Conservation (phyloP, 2,888 invertebrate species). For the Microctonus hyperodae region DNA sequence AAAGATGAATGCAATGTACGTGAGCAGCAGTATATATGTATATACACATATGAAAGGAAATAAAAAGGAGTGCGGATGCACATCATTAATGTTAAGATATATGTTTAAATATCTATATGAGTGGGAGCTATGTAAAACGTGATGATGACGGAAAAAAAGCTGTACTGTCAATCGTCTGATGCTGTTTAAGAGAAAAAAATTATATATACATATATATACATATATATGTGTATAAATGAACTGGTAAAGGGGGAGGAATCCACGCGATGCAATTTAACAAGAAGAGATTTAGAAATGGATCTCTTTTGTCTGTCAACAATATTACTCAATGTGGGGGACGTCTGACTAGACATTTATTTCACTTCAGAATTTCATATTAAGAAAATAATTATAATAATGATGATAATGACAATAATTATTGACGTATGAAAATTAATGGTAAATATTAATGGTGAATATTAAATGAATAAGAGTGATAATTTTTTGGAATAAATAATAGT, state of each 20-base stretch:
- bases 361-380: neutral
- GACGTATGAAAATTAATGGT: too few species aligned
- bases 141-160: conserved; percentile 10
- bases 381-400: too few species aligned
- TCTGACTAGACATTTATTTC: neutral
- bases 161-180: neutral
- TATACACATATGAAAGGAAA: conserved; percentile 56
- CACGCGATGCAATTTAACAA: conserved; percentile 15
- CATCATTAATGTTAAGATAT: conserved; percentile 46
- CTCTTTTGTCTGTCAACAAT: conserved; percentile 11
- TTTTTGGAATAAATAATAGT: too few species aligned
- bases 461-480: too few species aligned
- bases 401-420: too few species aligned
- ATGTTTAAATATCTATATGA: neutral
- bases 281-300: conserved; percentile 15
- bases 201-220: neutral
- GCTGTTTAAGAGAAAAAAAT: neutral
- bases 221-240: too few species aligned
- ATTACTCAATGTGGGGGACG: neutral
- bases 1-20: conserved; percentile 65
- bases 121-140: neutral
- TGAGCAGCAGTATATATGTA: neutral
- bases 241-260: conserved; percentile 1
- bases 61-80: conserved; percentile 46
- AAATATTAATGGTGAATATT: too few species aligned